Base-by-base conservation (phyloP, 1,140 invertebrate species). In the Magallana ariakensis region DNA sequence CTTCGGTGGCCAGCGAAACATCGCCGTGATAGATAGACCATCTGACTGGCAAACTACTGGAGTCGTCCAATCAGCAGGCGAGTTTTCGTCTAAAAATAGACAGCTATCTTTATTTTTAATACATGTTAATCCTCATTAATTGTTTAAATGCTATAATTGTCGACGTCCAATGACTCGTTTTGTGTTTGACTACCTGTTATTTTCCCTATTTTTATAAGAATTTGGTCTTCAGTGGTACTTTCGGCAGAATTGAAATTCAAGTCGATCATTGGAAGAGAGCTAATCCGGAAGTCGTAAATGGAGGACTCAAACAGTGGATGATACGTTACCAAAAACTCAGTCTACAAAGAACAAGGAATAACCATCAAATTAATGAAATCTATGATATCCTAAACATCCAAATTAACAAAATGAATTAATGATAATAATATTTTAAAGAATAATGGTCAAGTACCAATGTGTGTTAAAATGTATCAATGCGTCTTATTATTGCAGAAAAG, bases 1-100 rank as follows among this genome's bases (percentile, higher is more conserved):
- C 10, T 26, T 75, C 22, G 66, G 66, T 13, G 66, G 66, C 66
- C 22, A 22, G 15, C 9, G 13, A 75, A 75, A 75, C 22, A 33
- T 19, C 7, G 22, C 66, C 10, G 66, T 75, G 22, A 75, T 75
- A 19, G 22, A 13, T 19, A 26, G 11, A 26, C 33, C 66, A 75
- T 75, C 66, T 33, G 66, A 75, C 11, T 75, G 19, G 22, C 66
- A 75, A 1, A 22, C 13, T 19, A 75, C 33, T 10, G 66, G 19
- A 26, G 66, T 26, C 66, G 66, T 75, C 66, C 66, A 75, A 33
- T 75, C 22, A 11, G 66, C 66, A 75, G 66, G 66, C 13, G 66
- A 75, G 22, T 8, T 33, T 75, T 22, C 1, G 33, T 75, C 66
- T 75, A 22, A 9, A 62, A n/a, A 62, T 46, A 46, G 33, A 46